A percentile compares a stretch with the other conserved stretches of the same genome.
phyloP scores from a whole-genome alignment of 2,113 vertebrate species.

The Sapajus apella region DNA sequence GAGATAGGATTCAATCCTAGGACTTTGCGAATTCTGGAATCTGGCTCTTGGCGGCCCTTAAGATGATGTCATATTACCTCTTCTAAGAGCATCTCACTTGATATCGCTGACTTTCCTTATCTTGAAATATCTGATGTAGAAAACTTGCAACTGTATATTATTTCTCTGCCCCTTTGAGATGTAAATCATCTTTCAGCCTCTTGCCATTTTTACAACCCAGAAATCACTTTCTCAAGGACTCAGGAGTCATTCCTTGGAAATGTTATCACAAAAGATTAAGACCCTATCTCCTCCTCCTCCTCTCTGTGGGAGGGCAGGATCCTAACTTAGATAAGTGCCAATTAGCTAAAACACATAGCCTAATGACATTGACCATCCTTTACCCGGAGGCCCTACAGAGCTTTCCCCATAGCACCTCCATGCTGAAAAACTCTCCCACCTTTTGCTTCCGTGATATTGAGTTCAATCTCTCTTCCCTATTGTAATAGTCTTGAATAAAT shows the following conservation, averaged over 20 bases:
- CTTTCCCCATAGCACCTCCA: neutral
- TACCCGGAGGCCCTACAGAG: too few relatives aligned
- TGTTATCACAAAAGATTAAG: too few relatives aligned
- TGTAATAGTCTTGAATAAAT: neutral
- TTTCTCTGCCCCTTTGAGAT: neutral
- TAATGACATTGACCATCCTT: neutral
- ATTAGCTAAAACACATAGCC: neutral
- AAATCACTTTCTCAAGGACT: neutral
- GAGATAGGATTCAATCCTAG: neutral
- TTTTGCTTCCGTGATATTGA: neutral
- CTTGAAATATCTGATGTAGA: neutral
- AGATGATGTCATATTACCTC: accelerated
- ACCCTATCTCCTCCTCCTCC: neutral
- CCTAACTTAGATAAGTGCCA: neutral
- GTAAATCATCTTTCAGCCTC: neutral
- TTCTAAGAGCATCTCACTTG: neutral
- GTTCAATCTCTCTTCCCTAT: neutral
- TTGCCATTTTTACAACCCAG: neutral
- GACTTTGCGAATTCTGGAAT: neutral
- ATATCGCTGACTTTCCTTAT: neutral
- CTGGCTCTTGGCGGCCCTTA: neutral
- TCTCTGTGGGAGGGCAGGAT: neutral
- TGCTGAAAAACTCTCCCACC: neutral
- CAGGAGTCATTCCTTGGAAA: neutral
- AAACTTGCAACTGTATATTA: neutral